Percentiles rank a stretch among this genome's conserved stretches.
Conservation (phyloP, 2,113 vertebrate species). For the Salminus brasiliensis region DNA sequence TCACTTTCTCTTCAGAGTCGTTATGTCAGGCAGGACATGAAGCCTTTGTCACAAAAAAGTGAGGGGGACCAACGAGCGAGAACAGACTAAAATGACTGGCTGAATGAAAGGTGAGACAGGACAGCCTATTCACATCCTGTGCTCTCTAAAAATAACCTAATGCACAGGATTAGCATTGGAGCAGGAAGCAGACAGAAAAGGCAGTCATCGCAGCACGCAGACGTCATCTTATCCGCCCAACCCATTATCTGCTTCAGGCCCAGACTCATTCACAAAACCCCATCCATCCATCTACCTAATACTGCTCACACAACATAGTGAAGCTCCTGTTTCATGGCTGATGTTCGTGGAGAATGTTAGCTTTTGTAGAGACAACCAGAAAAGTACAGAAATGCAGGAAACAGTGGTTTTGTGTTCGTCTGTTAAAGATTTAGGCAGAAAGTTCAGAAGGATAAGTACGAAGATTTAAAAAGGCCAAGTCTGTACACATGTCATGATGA, state of each 20-base stretch:
- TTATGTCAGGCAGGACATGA: background rate
- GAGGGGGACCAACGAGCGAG: slow-evolving; percentile 54
- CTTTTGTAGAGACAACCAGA: background rate
- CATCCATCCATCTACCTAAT: slow-evolving; percentile 10
- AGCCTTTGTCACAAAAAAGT: slow-evolving; percentile 7
- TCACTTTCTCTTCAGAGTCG: background rate
- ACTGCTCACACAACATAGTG: slow-evolving; percentile 62
- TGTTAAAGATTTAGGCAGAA: background rate
- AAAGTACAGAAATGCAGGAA: background rate
- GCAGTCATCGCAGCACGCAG: slow-evolving; percentile 75
- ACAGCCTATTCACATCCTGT: slow-evolving; percentile 78
- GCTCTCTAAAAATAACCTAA: slow-evolving; percentile 78
- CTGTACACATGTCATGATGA: too few species aligned
- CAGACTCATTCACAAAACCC: slow-evolving; percentile 70
- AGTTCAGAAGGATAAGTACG: background rate
- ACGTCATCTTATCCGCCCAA: slow-evolving; percentile 73
- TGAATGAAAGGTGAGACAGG: slow-evolving; percentile 78
- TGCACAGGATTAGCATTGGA: slow-evolving; percentile 76
- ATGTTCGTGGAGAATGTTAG: slow-evolving; percentile 69
- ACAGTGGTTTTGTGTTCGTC: background rate
- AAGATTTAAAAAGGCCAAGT: too few species aligned
- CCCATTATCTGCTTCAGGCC: slow-evolving; percentile 69
- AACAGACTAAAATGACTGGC: slow-evolving; percentile 73
- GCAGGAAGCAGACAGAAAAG: slow-evolving; percentile 70
- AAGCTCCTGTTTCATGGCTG: slow-evolving; percentile 65